These are phyloP conservation scores for Epicauta chinensis DNA, from an alignment of 1,140 invertebrate genomes.

Conservation along the genomic window DNA sequence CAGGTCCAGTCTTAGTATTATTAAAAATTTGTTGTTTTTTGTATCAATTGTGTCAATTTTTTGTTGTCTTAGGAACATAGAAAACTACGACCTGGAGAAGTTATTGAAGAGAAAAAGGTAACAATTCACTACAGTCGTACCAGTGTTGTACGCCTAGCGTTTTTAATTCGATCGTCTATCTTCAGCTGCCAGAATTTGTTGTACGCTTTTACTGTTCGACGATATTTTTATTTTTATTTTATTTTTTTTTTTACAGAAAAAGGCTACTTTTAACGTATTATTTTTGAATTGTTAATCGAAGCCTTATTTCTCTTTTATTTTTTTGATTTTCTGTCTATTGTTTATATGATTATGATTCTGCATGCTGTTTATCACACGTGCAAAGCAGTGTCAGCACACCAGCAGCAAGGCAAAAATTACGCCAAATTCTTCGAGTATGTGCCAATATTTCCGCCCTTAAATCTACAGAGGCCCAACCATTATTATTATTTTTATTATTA, in stretches of 20 bases:
- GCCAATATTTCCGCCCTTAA: too few species aligned
- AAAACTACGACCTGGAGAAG: slow-evolving; percentile 88
- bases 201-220: slow-evolving; percentile 4
- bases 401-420: too few species aligned
- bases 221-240: too few species aligned
- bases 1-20: neutral
- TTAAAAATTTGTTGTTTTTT: slow-evolving; percentile 10
- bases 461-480: too few species aligned
- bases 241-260: too few species aligned
- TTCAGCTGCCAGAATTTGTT: slow-evolving; percentile 10
- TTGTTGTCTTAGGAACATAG: slow-evolving; percentile 44
- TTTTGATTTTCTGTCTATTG: too few species aligned
- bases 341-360: neutral
- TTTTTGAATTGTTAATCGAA: too few species aligned
- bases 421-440: too few species aligned
- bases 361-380: slow-evolving; percentile 14
- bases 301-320: too few species aligned
- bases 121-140: slow-evolving; percentile 43
- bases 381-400: slow-evolving; percentile 5
- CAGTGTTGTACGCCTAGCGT: slow-evolving; percentile 27
- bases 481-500: too few species aligned
- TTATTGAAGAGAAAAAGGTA: slow-evolving; percentile 89
- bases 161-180: slow-evolving; percentile 5
- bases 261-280: too few species aligned
- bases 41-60: slow-evolving; percentile 24